Percentiles rank a stretch among this genome's conserved stretches.
Conservation (phyloP, 2,797 vertebrate species). For the Iguana delicatissima region DNA sequence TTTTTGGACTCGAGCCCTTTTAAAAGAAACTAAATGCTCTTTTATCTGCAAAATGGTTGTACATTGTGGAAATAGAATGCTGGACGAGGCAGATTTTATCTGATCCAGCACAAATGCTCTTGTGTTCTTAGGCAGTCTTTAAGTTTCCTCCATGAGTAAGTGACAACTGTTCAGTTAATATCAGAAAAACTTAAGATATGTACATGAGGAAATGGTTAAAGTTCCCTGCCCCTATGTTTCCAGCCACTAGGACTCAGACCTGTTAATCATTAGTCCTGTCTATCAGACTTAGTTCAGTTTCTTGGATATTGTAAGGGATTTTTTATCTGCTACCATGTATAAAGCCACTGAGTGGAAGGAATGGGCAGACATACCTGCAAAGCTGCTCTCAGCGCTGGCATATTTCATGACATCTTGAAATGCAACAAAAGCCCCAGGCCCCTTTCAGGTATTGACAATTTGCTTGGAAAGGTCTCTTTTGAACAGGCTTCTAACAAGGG, state of each 20-base stretch:
- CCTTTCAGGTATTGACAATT: neutral
- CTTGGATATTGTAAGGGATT: neutral
- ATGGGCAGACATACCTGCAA: neutral
- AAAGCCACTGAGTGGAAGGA: neutral
- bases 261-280: neutral
- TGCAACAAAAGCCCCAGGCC: neutral
- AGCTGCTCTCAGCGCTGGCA: neutral
- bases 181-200: neutral
- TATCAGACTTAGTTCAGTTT: neutral
- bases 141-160: neutral
- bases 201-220: too few species aligned
- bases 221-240: neutral
- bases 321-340: neutral
- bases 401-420: neutral
- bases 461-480: neutral
- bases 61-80: neutral
- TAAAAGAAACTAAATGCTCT: too few species aligned
- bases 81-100: too few species aligned
- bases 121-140: neutral
- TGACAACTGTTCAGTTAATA: neutral
- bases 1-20: neutral
- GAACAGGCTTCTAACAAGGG: neutral
- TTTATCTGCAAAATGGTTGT: too few species aligned
- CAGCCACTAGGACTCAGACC: neutral
- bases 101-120: too few species aligned